Conservation (phyloP, 1,140 invertebrate genomes). For the Zelostemma sp. region DNA sequence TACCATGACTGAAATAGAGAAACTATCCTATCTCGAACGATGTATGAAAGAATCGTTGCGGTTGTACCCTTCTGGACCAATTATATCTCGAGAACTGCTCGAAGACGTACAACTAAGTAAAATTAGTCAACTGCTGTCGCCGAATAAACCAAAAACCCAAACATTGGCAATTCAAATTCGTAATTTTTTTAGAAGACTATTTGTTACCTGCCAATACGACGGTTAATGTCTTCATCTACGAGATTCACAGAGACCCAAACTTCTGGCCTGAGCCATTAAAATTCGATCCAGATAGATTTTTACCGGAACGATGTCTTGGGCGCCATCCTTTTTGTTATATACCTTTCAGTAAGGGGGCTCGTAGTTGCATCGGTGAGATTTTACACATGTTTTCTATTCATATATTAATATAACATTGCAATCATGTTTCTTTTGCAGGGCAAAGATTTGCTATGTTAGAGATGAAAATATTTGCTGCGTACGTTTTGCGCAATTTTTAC, state of each 20-base stretch:
- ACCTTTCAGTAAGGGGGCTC: constrained; percentile 75
- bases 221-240: constrained; percentile 70
- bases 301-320: constrained; percentile 72
- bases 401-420: constrained; percentile 1
- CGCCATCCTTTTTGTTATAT: constrained; percentile 78
- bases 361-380: constrained; percentile 85
- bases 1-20: constrained; percentile 28
- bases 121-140: neutral
- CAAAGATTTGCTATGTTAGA: constrained; percentile 85
- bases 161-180: constrained; percentile 2
- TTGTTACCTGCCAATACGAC: constrained; percentile 72
- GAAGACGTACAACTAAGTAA: constrained; percentile 75
- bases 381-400: no score
- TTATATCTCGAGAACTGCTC: constrained; percentile 73
- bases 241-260: constrained; percentile 77
- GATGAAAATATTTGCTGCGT: constrained; percentile 78
- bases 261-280: constrained; percentile 78
- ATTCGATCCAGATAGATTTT: constrained; percentile 85
- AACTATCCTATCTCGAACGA: constrained; percentile 75
- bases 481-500: constrained; percentile 77
- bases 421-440: no score
- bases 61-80: constrained; percentile 80
- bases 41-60: constrained; percentile 79
- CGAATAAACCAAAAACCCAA: neutral
- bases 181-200: constrained; percentile 54